These are phyloP conservation scores for Neomorphus geoffroyi DNA, from an alignment of 2,797 vertebrate species.

Conservation along the genomic window DNA sequence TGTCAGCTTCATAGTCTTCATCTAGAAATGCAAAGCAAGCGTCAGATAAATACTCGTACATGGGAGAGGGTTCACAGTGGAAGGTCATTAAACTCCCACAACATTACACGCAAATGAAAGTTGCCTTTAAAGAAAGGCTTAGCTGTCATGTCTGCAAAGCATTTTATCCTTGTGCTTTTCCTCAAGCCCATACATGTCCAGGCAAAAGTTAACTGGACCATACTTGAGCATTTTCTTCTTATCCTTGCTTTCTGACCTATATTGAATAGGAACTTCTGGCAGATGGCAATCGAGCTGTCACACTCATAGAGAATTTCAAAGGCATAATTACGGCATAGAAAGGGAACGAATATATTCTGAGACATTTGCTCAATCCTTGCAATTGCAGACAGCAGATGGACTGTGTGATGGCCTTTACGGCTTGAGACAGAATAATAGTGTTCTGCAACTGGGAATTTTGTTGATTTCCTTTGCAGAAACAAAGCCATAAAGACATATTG, in stretches of 20 bases:
- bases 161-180: neutral
- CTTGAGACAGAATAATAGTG: neutral
- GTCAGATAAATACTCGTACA: fast-evolving
- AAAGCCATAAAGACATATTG: neutral
- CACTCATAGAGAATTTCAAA: neutral
- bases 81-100: neutral
- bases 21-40: neutral
- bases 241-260: neutral
- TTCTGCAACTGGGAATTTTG: neutral
- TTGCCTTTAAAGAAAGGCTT: neutral
- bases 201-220: neutral
- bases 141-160: neutral
- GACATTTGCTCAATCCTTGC: neutral
- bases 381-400: neutral
- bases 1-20: neutral
- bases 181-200: fast-evolving
- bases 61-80: neutral
- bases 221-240: neutral
- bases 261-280: neutral
- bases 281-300: slow-evolving; percentile 22
- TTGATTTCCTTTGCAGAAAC: neutral
- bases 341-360: neutral
- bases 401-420: neutral
- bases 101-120: neutral
- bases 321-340: neutral